phyloP scores from a whole-genome alignment of 2,113 vertebrate genomes.

The Trogon surrucura region DNA sequence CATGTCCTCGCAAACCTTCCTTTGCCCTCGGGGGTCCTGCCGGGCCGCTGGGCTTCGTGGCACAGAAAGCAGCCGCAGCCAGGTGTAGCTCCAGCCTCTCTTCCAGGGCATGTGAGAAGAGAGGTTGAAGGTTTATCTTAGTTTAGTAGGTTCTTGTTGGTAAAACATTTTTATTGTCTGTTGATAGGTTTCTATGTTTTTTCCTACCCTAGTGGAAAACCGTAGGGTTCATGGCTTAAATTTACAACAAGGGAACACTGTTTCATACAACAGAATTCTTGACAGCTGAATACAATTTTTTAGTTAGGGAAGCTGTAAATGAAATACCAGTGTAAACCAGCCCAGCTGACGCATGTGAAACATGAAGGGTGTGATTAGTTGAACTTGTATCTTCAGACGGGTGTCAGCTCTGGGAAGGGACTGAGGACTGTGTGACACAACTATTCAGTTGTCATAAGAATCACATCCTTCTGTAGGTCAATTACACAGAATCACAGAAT shows the following conservation, averaged over 20 bases:
- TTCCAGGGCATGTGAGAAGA: neutral
- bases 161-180: rapidly evolving
- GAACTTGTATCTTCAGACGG: neutral
- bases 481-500: too few species aligned
- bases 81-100: too few species aligned
- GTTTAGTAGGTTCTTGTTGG: neutral
- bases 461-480: neutral
- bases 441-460: rapidly evolving
- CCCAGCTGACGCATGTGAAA: neutral
- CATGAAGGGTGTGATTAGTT: neutral
- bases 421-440: too few species aligned
- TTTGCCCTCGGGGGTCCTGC: neutral
- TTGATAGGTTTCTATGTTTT: neutral
- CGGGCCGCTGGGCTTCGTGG: too few species aligned
- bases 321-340: neutral
- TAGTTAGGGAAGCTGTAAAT: neutral
- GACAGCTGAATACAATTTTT: rapidly evolving
- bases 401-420: neutral
- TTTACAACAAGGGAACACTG: neutral
- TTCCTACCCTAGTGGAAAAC: too few species aligned
- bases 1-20: neutral
- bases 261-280: neutral
- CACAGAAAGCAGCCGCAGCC: rapidly evolving
- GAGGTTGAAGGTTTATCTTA: neutral
- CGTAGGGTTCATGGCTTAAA: neutral